phyloP scores from a whole-genome alignment of 2,888 invertebrate species.

The Cephus sareptanus region DNA sequence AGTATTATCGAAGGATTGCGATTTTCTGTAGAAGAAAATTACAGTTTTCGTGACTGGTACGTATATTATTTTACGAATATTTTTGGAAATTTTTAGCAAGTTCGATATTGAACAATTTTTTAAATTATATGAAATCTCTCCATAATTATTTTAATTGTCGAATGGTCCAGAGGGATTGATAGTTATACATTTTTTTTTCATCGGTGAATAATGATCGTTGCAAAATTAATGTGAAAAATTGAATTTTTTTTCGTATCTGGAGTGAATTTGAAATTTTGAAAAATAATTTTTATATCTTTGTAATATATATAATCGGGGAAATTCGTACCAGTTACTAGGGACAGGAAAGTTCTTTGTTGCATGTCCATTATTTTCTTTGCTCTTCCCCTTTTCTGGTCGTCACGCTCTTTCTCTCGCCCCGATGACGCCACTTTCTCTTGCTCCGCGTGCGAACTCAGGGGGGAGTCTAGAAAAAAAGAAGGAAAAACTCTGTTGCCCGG shows the following conservation, averaged over 20 bases:
- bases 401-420: conserved; percentile 13
- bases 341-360: conserved; percentile 23
- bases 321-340: conserved; percentile 19
- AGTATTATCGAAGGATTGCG: not conserved
- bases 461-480: not conserved
- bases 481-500: not conserved
- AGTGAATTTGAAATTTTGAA: not conserved
- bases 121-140: not conserved
- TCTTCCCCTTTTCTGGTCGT: conserved; percentile 2
- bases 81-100: not conserved
- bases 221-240: not conserved
- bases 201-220: not conserved
- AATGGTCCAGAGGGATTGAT: not conserved
- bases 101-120: not conserved
- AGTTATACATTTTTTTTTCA: not conserved
- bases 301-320: not conserved
- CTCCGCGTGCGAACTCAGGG: not conserved
- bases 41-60: not conserved
- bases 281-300: not conserved
- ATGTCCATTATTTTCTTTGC: conserved; percentile 20
- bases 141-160: not conserved
- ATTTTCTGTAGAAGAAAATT: not conserved
- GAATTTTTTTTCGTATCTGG: not conserved
- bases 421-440: conserved; percentile 15
- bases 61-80: not conserved